Conservation (phyloP, 1,140 invertebrate species). For the Ceratina japonica region DNA sequence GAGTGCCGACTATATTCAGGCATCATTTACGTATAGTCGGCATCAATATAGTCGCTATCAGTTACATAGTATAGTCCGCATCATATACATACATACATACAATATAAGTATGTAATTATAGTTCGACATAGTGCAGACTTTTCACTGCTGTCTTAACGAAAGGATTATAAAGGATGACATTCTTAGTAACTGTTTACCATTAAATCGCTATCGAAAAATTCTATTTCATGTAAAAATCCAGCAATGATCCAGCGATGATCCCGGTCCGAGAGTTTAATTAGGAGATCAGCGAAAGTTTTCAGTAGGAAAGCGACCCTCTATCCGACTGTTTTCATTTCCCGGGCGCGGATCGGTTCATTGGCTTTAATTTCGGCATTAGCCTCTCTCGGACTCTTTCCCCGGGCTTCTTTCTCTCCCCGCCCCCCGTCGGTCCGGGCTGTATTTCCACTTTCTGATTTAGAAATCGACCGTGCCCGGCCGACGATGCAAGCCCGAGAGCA, state of each 20-base stretch:
- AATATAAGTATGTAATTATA: too few relatives aligned
- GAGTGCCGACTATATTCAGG: too few relatives aligned
- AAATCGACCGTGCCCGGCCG: conserved; percentile 52
- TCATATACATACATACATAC: too few relatives aligned
- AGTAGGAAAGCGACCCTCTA: conserved; percentile 45
- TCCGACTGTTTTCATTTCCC: conserved; percentile 41
- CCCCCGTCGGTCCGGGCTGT: conserved; percentile 21
- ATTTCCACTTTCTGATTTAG: conserved; percentile 47
- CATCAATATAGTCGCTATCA: too few relatives aligned
- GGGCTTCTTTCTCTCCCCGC: background rate
- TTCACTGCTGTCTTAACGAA: too few relatives aligned
- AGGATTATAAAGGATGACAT: too few relatives aligned
- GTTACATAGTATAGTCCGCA: too few relatives aligned
- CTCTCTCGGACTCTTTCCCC: background rate
- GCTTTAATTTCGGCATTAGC: conserved; percentile 62
- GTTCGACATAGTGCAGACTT: too few relatives aligned
- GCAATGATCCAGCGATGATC: conserved; percentile 34
- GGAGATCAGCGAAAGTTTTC: conserved; percentile 45
- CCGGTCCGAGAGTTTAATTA: conserved; percentile 48
- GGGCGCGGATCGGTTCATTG: conserved; percentile 54
- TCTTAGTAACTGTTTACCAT: too few relatives aligned
- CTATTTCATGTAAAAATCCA: too few relatives aligned
- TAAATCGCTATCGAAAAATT: too few relatives aligned
- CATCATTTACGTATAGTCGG: too few relatives aligned
- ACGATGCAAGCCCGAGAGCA: conserved; percentile 38